A percentile compares a stretch with the other conserved stretches of the same genome.
These are phyloP conservation scores for Chalcosyrphus nemorum DNA, from an alignment of 2,888 invertebrate species.

Conservation along the genomic window DNA sequence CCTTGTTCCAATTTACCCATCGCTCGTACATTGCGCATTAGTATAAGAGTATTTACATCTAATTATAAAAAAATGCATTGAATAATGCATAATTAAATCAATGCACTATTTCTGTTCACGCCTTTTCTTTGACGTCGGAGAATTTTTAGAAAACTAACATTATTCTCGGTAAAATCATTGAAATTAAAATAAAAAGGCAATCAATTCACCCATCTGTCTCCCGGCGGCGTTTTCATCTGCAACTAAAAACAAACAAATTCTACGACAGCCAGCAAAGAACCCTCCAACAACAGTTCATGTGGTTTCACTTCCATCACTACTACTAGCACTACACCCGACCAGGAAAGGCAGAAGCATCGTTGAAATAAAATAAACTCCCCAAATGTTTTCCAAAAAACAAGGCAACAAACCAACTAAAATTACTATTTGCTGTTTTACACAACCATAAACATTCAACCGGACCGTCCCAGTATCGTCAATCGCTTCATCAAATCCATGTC, in stretches of 20 bases:
- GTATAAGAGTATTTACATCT: no score
- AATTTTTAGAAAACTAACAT: constrained; percentile 17
- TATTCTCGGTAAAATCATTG: neutral
- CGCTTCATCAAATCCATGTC: constrained; percentile 40
- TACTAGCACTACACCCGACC: neutral
- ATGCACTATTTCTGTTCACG: no score
- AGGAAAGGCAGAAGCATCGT: neutral
- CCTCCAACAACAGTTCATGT: constrained; percentile 20
- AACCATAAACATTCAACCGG: constrained; percentile 56
- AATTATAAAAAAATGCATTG: no score
- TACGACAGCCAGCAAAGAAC: neutral
- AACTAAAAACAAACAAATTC: constrained; percentile 52
- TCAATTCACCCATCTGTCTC: neutral
- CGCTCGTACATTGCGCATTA: no score
- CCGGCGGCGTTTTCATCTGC: neutral
- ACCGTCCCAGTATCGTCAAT: constrained; percentile 7
- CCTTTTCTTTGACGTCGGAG: constrained; percentile 1
- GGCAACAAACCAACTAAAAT: constrained; percentile 52
- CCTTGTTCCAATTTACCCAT: no score
- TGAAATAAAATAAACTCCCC: constrained; percentile 30
- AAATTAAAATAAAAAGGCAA: constrained; percentile 10
- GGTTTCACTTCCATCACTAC: constrained; percentile 41
- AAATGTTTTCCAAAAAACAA: constrained; percentile 44
- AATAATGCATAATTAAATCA: no score
- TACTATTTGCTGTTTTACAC: constrained; percentile 62